Base-by-base conservation (phyloP, 2,113 vertebrate species). In the Leucosticte australis region DNA sequence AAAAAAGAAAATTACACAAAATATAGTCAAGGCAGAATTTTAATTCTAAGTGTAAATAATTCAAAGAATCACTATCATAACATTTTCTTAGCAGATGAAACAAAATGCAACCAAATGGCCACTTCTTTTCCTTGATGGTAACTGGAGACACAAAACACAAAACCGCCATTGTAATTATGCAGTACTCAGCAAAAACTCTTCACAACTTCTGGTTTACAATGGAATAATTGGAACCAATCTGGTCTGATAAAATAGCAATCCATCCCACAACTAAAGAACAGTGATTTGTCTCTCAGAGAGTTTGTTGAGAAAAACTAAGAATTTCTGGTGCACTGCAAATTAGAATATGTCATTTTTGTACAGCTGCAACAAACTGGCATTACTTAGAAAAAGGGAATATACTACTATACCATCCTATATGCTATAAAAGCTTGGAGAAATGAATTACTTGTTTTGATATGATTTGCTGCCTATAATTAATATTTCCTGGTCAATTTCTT, bases 121-220 rank as follows among this genome's bases (percentile, higher is more conserved):
- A 47, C 4, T 82, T n/a, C 31, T 75, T 64, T 71, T 87, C 39
- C 41, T 75, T 30, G 30, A 10, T 33, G 5, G 35, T 35, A 53
- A 62, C 33, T 33, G n/a, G 15, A 56, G 39, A 19, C 15, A 79
- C 6, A 68, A 89, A 91, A n/a, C 2, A 85, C 12, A 83, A 63
- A 71, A 64, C 3, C 4, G 0, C 10, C 31, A 49, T 2, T 65
- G 28, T n/a, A 65, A 86, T 30, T 30, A 49, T 14, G 10, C 0
- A 75, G 24, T 31, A 59, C 15, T 42, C 4, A 44, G 27, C 30
- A 71, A 90, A 74, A 92, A 9, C 8, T 63, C 33, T 15, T 59
- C 4, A 3, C 7, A 55, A 53, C 22, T 75, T 81, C 30, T 42
- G 27, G 6, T 50, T 63, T 47, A 56, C 70, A 92, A 56, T 18